A percentile compares a stretch with the other conserved stretches of the same genome.
phyloP scores from a whole-genome alignment of 1,140 invertebrate genomes.

The Metaphire vulgaris region DNA sequence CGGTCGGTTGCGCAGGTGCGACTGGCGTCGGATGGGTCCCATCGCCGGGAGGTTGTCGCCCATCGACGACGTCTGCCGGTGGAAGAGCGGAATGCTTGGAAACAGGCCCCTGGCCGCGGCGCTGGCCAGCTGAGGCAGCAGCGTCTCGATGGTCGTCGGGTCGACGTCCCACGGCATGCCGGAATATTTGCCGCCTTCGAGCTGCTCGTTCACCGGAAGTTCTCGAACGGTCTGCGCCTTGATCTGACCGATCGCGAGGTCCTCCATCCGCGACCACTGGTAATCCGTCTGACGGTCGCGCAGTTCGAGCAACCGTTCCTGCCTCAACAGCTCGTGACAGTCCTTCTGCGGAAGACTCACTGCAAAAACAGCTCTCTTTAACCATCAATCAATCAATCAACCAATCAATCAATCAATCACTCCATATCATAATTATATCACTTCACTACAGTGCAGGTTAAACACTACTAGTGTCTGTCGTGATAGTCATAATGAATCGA shows the following conservation, averaged over 20 bases:
- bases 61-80: not conserved
- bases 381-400: too few species aligned
- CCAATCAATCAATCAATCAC: too few species aligned
- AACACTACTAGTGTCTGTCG: too few species aligned
- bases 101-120: slow-evolving; percentile 18
- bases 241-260: slow-evolving; percentile 10
- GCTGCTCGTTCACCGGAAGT: slow-evolving; percentile 24
- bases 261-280: slow-evolving; percentile 2
- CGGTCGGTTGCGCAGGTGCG: not conserved
- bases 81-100: slow-evolving; percentile 15
- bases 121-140: slow-evolving; percentile 13
- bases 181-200: slow-evolving; percentile 24
- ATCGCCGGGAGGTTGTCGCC: slow-evolving; percentile 19
- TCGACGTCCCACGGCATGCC: slow-evolving; percentile 25
- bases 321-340: slow-evolving; percentile 24
- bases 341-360: slow-evolving; percentile 27
- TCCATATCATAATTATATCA: too few species aligned
- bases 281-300: slow-evolving; percentile 26
- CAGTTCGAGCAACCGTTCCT: slow-evolving; percentile 23
- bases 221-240: slow-evolving; percentile 13
- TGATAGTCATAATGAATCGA: too few species aligned
- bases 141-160: slow-evolving; percentile 14
- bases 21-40: slow-evolving; percentile 8
- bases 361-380: too few species aligned
- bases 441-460: too few species aligned